Percentiles rank a stretch among this genome's conserved stretches.
Evolutionary conservation across 2,113 vertebrate genomes (phyloP).

Genomic region (Bettongia penicillata): DNA sequence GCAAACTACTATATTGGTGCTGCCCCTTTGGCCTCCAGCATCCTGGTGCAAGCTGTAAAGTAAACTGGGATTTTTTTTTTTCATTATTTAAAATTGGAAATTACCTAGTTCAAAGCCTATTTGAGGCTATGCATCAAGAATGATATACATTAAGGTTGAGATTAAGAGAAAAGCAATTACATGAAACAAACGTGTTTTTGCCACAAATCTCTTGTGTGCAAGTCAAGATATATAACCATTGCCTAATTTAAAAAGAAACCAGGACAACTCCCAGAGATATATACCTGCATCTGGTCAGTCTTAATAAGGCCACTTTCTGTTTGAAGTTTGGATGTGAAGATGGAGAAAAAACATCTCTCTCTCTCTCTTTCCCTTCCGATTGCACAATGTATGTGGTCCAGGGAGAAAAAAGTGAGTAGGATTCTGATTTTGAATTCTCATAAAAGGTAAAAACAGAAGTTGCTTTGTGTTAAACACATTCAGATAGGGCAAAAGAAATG

Average conservation of each 20-base stretch:
- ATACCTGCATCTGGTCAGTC: conserved; percentile 70
- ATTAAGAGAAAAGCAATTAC: conserved; percentile 84
- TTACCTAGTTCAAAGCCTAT: conserved; percentile 80
- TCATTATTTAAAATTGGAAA: conserved; percentile 76
- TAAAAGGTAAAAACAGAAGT: conserved; percentile 34
- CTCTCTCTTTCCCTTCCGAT: not conserved
- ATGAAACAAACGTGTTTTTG: conserved; percentile 82
- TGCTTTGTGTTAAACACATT: conserved; percentile 26
- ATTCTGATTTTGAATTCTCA: conserved; percentile 50
- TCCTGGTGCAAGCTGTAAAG: conserved; percentile 81
- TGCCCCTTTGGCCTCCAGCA: conserved; percentile 78
- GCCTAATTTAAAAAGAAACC: conserved; percentile 79
- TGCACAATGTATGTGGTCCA: conserved; percentile 43
- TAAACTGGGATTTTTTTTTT: conserved; percentile 80
- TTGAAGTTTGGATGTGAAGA: conserved; percentile 74
- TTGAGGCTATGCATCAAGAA: conserved; percentile 78
- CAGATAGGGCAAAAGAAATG: conserved; percentile 2
- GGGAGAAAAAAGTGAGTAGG: conserved; percentile 24
- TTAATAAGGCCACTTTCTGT: conserved; percentile 65
- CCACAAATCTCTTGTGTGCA: conserved; percentile 76
- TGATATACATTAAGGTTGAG: conserved; percentile 79
- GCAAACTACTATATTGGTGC: conserved; percentile 77
- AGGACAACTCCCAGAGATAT: conserved; percentile 66
- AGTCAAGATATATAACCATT: conserved; percentile 79
- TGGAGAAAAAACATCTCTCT: conserved; percentile 64